A percentile compares a stretch with the other conserved stretches of the same genome.
Evolutionary conservation across 2,888 invertebrate genomes (phyloP).

Genomic region (Trypoxylon attenuatum): DNA sequence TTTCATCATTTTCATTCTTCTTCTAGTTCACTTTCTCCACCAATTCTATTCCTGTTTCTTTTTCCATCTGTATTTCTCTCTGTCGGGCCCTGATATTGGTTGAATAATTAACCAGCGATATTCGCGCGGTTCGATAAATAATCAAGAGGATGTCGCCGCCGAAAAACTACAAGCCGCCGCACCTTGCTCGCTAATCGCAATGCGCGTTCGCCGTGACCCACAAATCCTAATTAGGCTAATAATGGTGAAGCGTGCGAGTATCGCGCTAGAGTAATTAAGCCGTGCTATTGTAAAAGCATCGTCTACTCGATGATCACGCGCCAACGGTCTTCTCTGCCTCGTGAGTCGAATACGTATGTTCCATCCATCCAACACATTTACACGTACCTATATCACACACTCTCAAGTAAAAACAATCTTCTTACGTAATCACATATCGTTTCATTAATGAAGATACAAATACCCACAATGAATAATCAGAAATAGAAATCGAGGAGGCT

Average conservation of each 20-base stretch:
- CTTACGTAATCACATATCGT: too few relatives aligned
- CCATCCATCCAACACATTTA: too few relatives aligned
- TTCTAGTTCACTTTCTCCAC: too few relatives aligned
- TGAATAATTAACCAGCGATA: constrained; percentile 36
- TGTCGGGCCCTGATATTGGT: constrained; percentile 26
- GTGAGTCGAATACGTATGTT: not conserved
- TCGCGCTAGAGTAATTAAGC: not conserved
- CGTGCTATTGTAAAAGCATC: not conserved
- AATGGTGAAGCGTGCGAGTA: not conserved
- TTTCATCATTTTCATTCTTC: too few relatives aligned
- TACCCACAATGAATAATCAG: too few relatives aligned
- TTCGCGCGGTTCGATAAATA: constrained; percentile 7
- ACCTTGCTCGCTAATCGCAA: too few relatives aligned
- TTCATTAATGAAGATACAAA: too few relatives aligned
- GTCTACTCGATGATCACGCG: not conserved
- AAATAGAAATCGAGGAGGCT: too few relatives aligned
- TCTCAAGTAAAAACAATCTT: too few relatives aligned
- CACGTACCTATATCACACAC: too few relatives aligned
- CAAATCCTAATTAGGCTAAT: not conserved
- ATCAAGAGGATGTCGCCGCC: constrained; percentile 1
- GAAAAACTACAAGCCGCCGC: not conserved
- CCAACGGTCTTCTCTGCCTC: not conserved
- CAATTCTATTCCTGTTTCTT: too few relatives aligned
- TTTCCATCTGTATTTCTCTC: too few relatives aligned
- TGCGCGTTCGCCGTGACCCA: not conserved